phyloP scores from a whole-genome alignment of 2,113 vertebrate genomes.

The Andinoacara biseriatus region DNA sequence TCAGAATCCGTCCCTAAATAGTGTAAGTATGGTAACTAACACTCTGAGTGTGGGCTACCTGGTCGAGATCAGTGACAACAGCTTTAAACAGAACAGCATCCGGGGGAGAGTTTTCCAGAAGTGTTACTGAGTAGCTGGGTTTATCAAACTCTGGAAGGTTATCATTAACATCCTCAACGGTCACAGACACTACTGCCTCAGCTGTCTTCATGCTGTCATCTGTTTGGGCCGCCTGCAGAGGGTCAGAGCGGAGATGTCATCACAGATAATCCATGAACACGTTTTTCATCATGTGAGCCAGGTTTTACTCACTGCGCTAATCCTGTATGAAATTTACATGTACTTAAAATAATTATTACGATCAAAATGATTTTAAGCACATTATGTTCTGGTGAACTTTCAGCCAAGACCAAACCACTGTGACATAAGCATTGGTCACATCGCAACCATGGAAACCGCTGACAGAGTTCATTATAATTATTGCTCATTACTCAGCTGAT shows the following conservation, averaged over 20 bases:
- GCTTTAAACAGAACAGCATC: slow-evolving; percentile 69
- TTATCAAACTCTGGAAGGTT: slow-evolving; percentile 72
- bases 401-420: not conserved
- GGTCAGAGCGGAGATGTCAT: not conserved
- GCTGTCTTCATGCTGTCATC: slow-evolving; percentile 78
- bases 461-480: too few species aligned
- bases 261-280: not conserved
- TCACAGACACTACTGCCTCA: slow-evolving; percentile 74
- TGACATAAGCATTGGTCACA: not conserved
- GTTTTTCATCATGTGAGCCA: not conserved
- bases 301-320: not conserved
- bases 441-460: too few species aligned
- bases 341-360: too few species aligned
- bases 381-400: fast-evolving
- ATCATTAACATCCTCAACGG: slow-evolving; percentile 79
- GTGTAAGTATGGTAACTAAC: not conserved
- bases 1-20: fast-evolving
- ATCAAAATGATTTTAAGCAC: too few species aligned
- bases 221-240: slow-evolving; percentile 77
- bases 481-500: too few species aligned
- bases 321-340: not conserved
- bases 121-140: slow-evolving; percentile 45
- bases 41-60: slow-evolving; percentile 51
- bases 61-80: slow-evolving; percentile 74
- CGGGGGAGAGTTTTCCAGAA: slow-evolving; percentile 79